Evolutionary conservation across 1,140 invertebrate species (phyloP), one percentile per base, ranked within the genome.

Genomic region (Brachionus paranguensis): DNA sequence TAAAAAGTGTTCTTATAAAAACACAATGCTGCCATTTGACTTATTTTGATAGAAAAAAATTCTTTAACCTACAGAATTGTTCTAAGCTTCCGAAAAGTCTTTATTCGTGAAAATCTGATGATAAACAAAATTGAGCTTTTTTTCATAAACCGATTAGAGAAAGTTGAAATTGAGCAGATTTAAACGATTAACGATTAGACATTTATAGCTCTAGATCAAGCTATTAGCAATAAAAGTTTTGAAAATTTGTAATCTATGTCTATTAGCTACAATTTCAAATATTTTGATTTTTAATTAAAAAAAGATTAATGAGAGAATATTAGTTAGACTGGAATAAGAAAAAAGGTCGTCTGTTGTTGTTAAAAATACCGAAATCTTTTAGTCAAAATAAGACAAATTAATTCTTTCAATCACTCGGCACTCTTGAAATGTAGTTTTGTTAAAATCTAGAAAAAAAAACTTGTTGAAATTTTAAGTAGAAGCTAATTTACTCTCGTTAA

Each of bases 271-370:
- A 33, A n/a, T 33, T 68, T 41, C 17, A n/a, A 33, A 12, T 29
- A 24, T 29, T 68, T 68, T 68, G 7, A 37, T 37, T 60, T 20
- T 10, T 20, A 68, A 33, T 29, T 10, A 45, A 72, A 45, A 72
- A 72, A 20, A 72, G 68, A 72, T 72, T 72, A 72, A 72, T 43
- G 68, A 72, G 33, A 41, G 41, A 68, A 33, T 68, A 33, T 68
- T 68, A 33, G 17, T 17, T 74, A 70, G 65, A 70, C 20, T 43
- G 12, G 41, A 74, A 43, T 24, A 45, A 74, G 41, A 74, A 76
- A 76, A 76, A 76, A 76, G 72, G 72, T 76, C 72, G 72, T 76
- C 72, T 76, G 17, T 76, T 14, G 50, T 76, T 76, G 47, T 76
- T 50, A 24, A 74, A 76, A 76, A 76, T 50, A 76, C 72, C 72